Base-by-base conservation (phyloP, 2,888 invertebrate species). In the Hypercompe scribonia region DNA sequence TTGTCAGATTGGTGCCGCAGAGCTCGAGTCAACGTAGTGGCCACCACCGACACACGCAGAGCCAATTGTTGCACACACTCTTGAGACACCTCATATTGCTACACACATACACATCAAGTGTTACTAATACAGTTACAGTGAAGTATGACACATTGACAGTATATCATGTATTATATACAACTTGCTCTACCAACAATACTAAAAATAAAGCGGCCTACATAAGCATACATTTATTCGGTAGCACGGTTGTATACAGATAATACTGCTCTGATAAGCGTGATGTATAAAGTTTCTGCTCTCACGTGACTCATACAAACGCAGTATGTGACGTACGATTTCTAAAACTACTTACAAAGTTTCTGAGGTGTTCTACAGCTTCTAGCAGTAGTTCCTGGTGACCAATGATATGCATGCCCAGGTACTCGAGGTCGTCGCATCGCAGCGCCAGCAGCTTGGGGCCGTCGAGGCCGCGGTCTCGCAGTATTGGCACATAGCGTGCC, bases 351-450 rank as follows among this genome's bases (percentile, higher is more conserved):
- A 98, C 98, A 94, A 99, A 98, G 94, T 98, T 98, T 84, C 98
- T 96, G 67, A 99, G 96, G 84, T 98, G 97, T 86, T 99, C 98
- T 24, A 99, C 98, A 69, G 99, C 99, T 92, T 99, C 99, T 66
- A 99, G 96, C 79, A 99, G 97, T 71, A 99, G 97, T 91, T 99
- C 99, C 92, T 99, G 99, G 91, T 99, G 99, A 18, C 99, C 99
- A 78, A 99, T 97, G 89, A 98, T 97, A 77, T 96, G 96, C 88
- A 99, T 97, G 34, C 98, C 98, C 72, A 99, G 96, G 90, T 98
- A 97, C 89, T 98, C 98, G 79, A 99, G 96, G 93, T 99, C 99
- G 90, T 98, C 98, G 69, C 98, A 97, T 75, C 98, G 97, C 86
- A 99, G 96, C 90, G 97, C 97, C 82, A 99, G 96, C 89, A 99